Percentiles rank a stretch among this genome's conserved stretches.
These are phyloP conservation scores for Montipora foliosa DNA, from an alignment of 64 coral and sea anemone species.

Conservation along the genomic window DNA sequence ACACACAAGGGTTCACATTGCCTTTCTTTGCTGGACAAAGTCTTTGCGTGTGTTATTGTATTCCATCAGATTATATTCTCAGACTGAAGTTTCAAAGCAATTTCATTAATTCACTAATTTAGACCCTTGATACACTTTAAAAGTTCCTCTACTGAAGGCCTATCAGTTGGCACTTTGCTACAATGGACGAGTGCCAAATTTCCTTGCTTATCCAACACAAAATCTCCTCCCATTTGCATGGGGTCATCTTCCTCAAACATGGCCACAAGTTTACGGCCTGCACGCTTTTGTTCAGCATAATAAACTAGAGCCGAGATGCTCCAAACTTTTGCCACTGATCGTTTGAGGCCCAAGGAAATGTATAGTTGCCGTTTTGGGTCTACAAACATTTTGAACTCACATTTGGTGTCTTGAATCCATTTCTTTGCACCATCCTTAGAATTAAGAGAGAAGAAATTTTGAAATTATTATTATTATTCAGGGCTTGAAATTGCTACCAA, in stretches of 20 bases:
- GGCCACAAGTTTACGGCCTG: conserved; percentile 63
- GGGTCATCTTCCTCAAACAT: conserved; percentile 89
- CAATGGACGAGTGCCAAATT: conserved; percentile 78
- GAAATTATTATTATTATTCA: too few relatives aligned
- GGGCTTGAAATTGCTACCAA: too few relatives aligned
- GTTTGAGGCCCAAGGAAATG: conserved; percentile 76
- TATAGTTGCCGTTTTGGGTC: conserved; percentile 77
- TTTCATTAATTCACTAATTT: not conserved
- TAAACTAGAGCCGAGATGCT: conserved; percentile 66
- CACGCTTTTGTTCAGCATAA: conserved; percentile 90
- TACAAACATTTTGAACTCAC: conserved; percentile 80
- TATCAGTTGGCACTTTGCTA: conserved; percentile 81
- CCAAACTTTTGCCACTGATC: conserved; percentile 89
- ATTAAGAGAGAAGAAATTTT: not conserved
- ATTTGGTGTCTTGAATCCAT: conserved; percentile 86
- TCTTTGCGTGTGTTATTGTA: not conserved
- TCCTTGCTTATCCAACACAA: conserved; percentile 82
- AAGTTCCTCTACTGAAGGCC: conserved; percentile 82
- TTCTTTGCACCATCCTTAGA: conserved; percentile 83
- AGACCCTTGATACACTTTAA: conserved; percentile 46
- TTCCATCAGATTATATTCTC: not conserved
- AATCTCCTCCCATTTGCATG: conserved; percentile 91
- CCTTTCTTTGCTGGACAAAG: not conserved
- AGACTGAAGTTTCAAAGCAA: not conserved
- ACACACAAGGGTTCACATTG: too few relatives aligned